Percentiles rank a stretch among this genome's conserved stretches.
Evolutionary conservation across 1,140 invertebrate genomes (phyloP).

Genomic region (Zaprionus ghesquierei): DNA sequence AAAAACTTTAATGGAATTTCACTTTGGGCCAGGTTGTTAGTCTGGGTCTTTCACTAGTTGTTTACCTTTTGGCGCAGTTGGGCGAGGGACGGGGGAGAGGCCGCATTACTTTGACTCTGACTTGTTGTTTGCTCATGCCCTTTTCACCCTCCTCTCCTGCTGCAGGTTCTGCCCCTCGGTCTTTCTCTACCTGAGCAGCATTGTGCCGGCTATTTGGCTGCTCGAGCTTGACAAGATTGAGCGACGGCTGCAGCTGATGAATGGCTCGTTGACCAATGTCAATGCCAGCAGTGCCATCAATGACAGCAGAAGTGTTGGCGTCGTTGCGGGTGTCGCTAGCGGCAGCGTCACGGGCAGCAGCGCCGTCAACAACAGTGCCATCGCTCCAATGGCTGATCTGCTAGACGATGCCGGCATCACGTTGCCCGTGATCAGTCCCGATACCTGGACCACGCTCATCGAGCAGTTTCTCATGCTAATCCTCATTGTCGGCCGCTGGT

Average conservation of each 20-base stretch:
- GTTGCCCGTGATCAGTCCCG: constrained; percentile 84
- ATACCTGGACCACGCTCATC: constrained; percentile 92
- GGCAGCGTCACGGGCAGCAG: constrained; percentile 32
- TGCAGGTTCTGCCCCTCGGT: constrained; percentile 93
- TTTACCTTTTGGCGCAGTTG: constrained; percentile 62
- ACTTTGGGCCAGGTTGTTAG: constrained; percentile 30
- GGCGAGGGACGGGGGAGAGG: not conserved
- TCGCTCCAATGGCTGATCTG: constrained; percentile 54
- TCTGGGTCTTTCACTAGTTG: constrained; percentile 52
- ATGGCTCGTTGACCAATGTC: constrained; percentile 8
- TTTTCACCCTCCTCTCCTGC: not conserved
- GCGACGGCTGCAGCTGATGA: constrained; percentile 77
- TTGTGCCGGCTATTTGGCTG: constrained; percentile 93
- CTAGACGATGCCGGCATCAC: constrained; percentile 65
- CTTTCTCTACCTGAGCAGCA: constrained; percentile 90
- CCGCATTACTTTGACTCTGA: constrained; percentile 55
- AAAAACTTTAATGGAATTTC: constrained; percentile 80
- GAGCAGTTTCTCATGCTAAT: constrained; percentile 95
- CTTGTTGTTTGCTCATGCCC: constrained; percentile 57
- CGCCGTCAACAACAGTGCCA: constrained; percentile 84
- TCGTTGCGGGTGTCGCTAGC: constrained; percentile 75
- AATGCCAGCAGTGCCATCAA: constrained; percentile 38
- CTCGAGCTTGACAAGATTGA: constrained; percentile 92
- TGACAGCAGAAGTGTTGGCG: constrained; percentile 83
- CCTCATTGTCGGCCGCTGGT: constrained; percentile 93